Conservation (phyloP, 2,888 invertebrate genomes). For the Drosophila atripex region DNA sequence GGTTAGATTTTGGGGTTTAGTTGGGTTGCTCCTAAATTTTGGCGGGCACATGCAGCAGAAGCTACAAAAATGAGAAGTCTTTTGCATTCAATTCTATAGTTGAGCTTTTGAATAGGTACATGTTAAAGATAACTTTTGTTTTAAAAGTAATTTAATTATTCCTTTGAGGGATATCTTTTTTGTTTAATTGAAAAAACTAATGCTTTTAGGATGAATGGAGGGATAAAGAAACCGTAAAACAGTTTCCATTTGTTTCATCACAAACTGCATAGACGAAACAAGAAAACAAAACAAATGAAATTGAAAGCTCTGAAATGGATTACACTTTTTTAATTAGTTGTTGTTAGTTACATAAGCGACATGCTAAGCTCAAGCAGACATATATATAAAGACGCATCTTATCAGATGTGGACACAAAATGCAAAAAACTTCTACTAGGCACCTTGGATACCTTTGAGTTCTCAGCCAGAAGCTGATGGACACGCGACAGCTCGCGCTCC, state of each 20-base stretch:
- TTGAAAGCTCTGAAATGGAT: not conserved
- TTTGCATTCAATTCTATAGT: constrained; percentile 54
- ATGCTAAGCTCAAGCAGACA: constrained; percentile 70
- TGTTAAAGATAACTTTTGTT: not conserved
- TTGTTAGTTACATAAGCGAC: constrained; percentile 74
- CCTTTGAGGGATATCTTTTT: not conserved
- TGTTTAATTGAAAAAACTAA: not conserved
- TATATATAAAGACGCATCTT: constrained; percentile 21
- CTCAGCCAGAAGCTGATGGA: constrained; percentile 93
- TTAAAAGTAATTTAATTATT: not conserved
- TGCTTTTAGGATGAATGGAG: not conserved
- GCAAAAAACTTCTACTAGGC: constrained; percentile 86
- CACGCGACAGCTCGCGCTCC: constrained; percentile 92
- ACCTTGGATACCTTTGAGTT: constrained; percentile 94
- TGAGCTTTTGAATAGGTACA: not conserved
- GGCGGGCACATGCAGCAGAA: constrained; percentile 58
- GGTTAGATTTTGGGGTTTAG: constrained; percentile 18
- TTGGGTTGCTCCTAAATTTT: constrained; percentile 2
- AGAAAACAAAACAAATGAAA: not conserved
- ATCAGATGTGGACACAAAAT: constrained; percentile 46
- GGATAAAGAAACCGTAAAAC: not conserved
- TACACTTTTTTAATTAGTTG: constrained; percentile 14
- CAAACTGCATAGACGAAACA: not conserved
- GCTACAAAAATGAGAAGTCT: constrained; percentile 58
- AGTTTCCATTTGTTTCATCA: not conserved